These are phyloP conservation scores for Cavia porcellus DNA, from an alignment of 2,113 vertebrate genomes.

Conservation along the genomic window DNA sequence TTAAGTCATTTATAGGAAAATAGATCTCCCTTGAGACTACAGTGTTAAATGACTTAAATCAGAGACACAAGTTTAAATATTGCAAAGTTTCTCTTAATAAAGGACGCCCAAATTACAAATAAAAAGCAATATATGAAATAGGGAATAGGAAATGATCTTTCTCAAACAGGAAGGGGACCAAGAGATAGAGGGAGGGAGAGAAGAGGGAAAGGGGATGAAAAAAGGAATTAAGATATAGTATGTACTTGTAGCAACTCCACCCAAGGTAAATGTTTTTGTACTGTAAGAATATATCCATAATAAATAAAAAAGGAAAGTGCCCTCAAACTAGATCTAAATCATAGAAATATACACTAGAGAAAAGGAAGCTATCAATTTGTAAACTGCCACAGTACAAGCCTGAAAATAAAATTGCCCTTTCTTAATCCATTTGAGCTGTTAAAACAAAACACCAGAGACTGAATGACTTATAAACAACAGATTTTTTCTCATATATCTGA, in stretches of 20 bases:
- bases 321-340: background rate
- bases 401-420: background rate
- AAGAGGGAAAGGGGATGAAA: background rate
- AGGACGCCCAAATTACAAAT: background rate
- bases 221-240: background rate
- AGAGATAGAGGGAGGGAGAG: background rate
- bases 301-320: slow-evolving; percentile 45
- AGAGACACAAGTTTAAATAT: background rate
- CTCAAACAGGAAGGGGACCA: background rate
- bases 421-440: background rate
- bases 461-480: background rate
- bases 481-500: background rate
- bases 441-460: background rate
- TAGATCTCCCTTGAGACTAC: background rate
- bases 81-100: background rate
- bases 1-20: background rate
- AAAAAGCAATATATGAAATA: background rate
- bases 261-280: background rate
- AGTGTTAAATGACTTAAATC: background rate
- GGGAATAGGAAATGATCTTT: background rate
- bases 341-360: background rate
- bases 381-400: slow-evolving; percentile 14
- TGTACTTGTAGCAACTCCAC: background rate
- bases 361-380: slow-evolving; percentile 31
- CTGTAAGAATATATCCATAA: background rate